A percentile compares a stretch with the other conserved stretches of the same genome.
phyloP scores from a whole-genome alignment of 2,113 vertebrate genomes.

The Ariopsis seemanni region DNA sequence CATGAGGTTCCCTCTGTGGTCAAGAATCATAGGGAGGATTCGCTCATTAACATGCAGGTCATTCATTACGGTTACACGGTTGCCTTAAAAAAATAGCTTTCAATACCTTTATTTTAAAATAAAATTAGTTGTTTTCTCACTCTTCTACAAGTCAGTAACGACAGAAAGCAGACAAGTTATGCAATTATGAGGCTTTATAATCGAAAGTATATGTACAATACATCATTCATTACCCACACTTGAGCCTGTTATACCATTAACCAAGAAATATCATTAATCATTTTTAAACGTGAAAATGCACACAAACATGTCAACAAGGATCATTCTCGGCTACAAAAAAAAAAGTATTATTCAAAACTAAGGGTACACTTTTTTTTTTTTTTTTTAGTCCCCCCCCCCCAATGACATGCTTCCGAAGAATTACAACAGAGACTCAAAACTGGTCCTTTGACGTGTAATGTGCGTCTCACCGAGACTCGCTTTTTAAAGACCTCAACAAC shows the following conservation, averaged over 20 bases:
- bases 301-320: not conserved
- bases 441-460: not conserved
- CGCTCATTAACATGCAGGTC: not conserved
- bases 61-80: not conserved
- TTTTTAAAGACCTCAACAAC: not conserved
- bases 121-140: too few relatives aligned
- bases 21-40: slow-evolving; percentile 34
- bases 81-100: not conserved
- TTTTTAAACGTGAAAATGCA: not conserved
- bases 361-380: not conserved
- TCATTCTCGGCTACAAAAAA: not conserved
- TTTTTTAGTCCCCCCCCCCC: not conserved
- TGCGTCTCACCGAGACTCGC: not conserved
- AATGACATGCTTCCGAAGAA: not conserved
- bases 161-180: not conserved
- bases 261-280: not conserved
- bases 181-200: not conserved
- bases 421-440: not conserved
- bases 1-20: slow-evolving; percentile 28
- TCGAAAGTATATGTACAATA: not conserved
- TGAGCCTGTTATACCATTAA: not conserved
- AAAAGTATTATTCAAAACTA: not conserved
- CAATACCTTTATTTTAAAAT: too few relatives aligned
- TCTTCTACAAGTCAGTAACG: too few relatives aligned
- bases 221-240: not conserved